phyloP scores from a whole-genome alignment of 2,888 invertebrate species.

The Macrosiphum euphorbiae region DNA sequence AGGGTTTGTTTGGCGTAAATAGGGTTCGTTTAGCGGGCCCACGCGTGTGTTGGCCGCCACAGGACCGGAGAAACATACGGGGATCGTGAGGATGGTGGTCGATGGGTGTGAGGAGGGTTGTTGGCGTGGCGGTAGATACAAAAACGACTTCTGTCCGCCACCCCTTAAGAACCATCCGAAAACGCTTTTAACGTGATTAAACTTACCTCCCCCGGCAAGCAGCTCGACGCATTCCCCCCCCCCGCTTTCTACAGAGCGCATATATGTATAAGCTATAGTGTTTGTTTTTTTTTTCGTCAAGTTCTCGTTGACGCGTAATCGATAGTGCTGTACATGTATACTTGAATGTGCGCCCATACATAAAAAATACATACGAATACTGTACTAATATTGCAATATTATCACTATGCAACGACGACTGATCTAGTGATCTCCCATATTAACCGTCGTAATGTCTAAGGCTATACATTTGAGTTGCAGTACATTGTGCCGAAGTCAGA shows the following conservation, averaged over 20 bases:
- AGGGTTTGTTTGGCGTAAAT: conserved; percentile 60
- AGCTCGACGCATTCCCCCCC: neutral
- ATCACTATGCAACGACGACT: neutral
- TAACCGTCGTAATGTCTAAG: neutral
- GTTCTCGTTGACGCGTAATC: conserved; percentile 62
- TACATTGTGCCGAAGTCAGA: neutral
- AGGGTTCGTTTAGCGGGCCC: conserved; percentile 60
- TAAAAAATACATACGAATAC: neutral
- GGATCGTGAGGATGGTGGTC: neutral
- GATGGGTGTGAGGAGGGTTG: neutral
- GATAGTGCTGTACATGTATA: conserved; percentile 44
- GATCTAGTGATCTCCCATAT: neutral
- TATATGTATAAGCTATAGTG: neutral
- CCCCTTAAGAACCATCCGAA: conserved; percentile 63
- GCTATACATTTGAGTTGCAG: neutral
- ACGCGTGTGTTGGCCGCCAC: conserved; percentile 52
- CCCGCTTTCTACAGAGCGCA: neutral
- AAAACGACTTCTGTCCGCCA: conserved; percentile 61
- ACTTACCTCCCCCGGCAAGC: conserved; percentile 57
- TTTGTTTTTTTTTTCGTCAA: conserved; percentile 37
- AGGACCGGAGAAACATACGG: conserved; percentile 15
- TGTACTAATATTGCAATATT: neutral
- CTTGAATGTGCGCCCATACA: neutral
- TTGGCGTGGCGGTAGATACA: conserved; percentile 38
- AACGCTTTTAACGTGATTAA: conserved; percentile 66